These are phyloP conservation scores for Orchestia grillus DNA, from an alignment of 1,140 invertebrate genomes.

Conservation along the genomic window DNA sequence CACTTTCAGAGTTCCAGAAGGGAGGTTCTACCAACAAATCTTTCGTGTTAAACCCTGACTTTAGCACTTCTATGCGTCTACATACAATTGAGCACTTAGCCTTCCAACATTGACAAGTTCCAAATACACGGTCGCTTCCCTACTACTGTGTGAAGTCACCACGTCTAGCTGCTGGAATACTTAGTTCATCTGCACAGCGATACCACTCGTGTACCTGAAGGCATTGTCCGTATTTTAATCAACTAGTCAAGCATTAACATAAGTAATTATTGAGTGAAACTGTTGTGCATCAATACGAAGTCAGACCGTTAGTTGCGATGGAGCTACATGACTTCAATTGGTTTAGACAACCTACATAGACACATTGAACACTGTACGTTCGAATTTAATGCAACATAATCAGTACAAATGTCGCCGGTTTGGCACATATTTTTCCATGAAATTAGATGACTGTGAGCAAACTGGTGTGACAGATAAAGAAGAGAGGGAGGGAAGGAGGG, in stretches of 20 bases:
- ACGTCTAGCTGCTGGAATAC: background rate
- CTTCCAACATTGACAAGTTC: too few relatives aligned
- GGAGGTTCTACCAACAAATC: too few relatives aligned
- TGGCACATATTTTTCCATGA: background rate
- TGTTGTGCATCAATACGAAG: background rate
- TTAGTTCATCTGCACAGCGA: background rate
- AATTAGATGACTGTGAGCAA: background rate
- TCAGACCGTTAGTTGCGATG: background rate
- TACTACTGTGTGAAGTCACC: too few relatives aligned
- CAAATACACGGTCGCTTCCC: too few relatives aligned
- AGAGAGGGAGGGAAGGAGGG: background rate
- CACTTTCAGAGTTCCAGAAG: too few relatives aligned
- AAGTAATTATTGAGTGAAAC: background rate
- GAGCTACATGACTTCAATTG: background rate
- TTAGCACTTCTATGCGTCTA: too few relatives aligned
- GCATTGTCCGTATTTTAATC: background rate
- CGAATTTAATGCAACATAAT: background rate
- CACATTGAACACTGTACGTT: background rate
- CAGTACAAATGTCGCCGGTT: background rate
- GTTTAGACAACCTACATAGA: too few relatives aligned
- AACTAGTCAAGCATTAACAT: too few relatives aligned
- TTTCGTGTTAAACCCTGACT: too few relatives aligned
- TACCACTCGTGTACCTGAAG: background rate
- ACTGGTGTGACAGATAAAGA: background rate
- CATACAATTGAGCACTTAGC: too few relatives aligned